phyloP scores from a whole-genome alignment of 2,797 vertebrate species.

The Knipowitschia caucasica region DNA sequence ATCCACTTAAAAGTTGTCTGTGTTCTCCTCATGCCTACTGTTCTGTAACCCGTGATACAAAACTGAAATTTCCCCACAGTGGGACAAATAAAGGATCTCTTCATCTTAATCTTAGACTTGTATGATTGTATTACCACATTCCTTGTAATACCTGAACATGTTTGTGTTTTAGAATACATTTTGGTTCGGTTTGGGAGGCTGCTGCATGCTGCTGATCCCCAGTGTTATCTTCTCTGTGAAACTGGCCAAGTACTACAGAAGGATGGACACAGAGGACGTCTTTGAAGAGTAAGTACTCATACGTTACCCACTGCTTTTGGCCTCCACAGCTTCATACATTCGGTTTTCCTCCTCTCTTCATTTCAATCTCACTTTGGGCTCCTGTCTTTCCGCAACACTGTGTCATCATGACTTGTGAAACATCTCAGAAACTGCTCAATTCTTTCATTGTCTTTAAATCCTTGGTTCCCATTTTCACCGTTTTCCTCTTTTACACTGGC shows the following conservation, averaged over 20 bases:
- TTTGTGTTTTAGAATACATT: slow-evolving; percentile 84
- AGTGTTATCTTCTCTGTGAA: slow-evolving; percentile 88
- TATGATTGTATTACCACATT: no score
- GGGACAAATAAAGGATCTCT: no score
- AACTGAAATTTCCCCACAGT: no score
- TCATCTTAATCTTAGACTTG: no score
- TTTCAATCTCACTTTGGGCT: slow-evolving; percentile 2
- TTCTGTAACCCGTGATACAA: no score
- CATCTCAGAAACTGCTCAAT: neutral
- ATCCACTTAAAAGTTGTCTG: no score
- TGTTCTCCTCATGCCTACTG: no score
- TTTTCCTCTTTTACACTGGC: slow-evolving; percentile 14
- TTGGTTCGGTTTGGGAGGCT: slow-evolving; percentile 94
- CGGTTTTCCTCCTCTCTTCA: slow-evolving; percentile 19
- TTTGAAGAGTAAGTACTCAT: slow-evolving; percentile 89
- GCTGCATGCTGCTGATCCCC: slow-evolving; percentile 86
- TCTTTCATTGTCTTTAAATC: neutral
- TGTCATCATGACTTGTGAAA: slow-evolving; percentile 59
- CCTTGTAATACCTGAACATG: neutral
- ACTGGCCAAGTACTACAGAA: slow-evolving; percentile 86
- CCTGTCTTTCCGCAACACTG: slow-evolving; percentile 32
- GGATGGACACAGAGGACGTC: slow-evolving; percentile 98
- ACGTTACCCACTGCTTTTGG: neutral
- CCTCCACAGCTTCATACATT: neutral
- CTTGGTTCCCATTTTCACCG: slow-evolving; percentile 7